Evolutionary conservation across 2,113 vertebrate genomes (phyloP), one percentile per base, ranked within the genome.

Genomic region (Egretta garzetta): DNA sequence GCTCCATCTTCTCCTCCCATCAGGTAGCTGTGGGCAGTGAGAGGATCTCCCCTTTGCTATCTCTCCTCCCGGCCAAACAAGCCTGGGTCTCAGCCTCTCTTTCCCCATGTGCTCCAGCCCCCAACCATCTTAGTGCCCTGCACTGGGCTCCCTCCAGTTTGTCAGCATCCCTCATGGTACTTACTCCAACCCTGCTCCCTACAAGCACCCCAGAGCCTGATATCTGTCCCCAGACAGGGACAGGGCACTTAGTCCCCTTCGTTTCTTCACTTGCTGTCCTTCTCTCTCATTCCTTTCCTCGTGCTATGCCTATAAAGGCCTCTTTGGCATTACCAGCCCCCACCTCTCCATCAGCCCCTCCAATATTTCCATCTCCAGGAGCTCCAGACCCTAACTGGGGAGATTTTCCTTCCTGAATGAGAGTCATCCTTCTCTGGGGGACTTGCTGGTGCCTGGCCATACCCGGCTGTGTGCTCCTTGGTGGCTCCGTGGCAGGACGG

Each of bases 261-360:
- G 3, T 58, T 80, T 66, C 59, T 43, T 74, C 35, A 30, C 27
- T 30, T 41, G 15, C 23, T 47, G 58, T 37, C 20, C 35, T 70
- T 55, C 30, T 26, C 41, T 49, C 47, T 83, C 60, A 12, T 85
- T 70, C 37, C 64, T 53, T 63, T 68, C 45, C 12, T 8, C 9
- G 6, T 16, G 8, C 20, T 74, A 6, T 8, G 43, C 28, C 33
- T 47, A 43, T 9, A 79, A 84, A 75, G 73, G 28, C 27, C 33
- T 41, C 30, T 60, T 72, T 59, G 28, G 30, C 35, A 52, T 37
- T 55, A 75, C 10, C 49, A 90, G 4, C 9, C 16, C 49, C 30
- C 30, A n/a, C 96, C 62, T 86, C 98, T 96, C 55, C 79, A 94
- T 28, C 97, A 98, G 3, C 97, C 97, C 27, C 43, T 11, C n/a